Evolutionary conservation across 2,797 vertebrate genomes (phyloP).

Genomic region (Sandelia bainsii): DNA sequence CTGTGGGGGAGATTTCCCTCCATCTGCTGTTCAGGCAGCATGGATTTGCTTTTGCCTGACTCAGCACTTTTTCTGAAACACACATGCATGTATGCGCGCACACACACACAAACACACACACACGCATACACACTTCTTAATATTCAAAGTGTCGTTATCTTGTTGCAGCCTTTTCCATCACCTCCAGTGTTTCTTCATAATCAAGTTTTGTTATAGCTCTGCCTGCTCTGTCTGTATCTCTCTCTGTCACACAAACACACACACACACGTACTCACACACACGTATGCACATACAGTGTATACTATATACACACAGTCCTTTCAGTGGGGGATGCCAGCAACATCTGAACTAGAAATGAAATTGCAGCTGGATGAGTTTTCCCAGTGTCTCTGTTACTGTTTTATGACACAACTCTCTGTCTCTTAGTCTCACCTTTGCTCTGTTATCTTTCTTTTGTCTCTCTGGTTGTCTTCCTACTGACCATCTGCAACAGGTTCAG

Average conservation of each 20-base stretch:
- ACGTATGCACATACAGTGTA: not conserved
- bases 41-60: conserved; percentile 42
- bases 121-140: conserved; percentile 11
- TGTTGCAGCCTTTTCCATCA: conserved; percentile 56
- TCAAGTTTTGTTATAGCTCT: conserved; percentile 34
- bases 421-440: not conserved
- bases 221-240: not conserved
- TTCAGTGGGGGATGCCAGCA: conserved; percentile 8
- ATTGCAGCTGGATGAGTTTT: conserved; percentile 31
- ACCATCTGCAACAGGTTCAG: conserved; percentile 15
- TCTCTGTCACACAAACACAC: not conserved
- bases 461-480: not conserved
- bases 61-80: conserved; percentile 46
- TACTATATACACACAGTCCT: not conserved
- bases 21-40: conserved; percentile 46
- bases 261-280: not conserved
- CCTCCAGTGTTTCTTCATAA: conserved; percentile 45
- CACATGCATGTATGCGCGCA: not conserved
- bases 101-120: conserved; percentile 3
- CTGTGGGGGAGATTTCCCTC: conserved; percentile 51
- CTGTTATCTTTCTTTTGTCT: too few relatives aligned
- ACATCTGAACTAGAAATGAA: conserved; percentile 38
- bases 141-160: conserved; percentile 58
- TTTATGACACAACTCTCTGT: conserved; percentile 4
- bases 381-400: conserved; percentile 15